Conservation (phyloP, 1,140 invertebrate species). For the Ditylenchus dipsaci region DNA sequence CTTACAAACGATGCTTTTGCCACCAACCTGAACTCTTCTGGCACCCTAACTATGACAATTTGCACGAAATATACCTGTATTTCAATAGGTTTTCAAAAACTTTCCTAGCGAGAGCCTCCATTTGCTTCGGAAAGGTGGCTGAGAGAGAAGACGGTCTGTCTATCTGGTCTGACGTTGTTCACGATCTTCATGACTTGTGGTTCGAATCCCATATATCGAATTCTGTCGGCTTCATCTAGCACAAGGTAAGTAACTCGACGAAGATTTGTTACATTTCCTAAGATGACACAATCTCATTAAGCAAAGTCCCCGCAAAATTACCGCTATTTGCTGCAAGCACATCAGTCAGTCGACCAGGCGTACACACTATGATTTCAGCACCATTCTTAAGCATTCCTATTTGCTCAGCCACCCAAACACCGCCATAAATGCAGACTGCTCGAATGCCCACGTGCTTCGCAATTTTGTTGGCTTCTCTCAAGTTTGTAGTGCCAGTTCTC, state of each 20-base stretch:
- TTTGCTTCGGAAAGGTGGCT: conserved; percentile 95
- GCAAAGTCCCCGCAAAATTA: conserved; percentile 37
- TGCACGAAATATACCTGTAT: conserved; percentile 67
- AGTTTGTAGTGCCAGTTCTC: conserved; percentile 98
- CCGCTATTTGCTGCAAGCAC: conserved; percentile 97
- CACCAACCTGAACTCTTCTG: conserved; percentile 70
- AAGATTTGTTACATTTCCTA: conserved; percentile 86
- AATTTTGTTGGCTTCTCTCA: conserved; percentile 94
- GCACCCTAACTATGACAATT: no score
- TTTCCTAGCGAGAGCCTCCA: conserved; percentile 91
- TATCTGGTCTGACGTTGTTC: conserved; percentile 89
- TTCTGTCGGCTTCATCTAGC: conserved; percentile 94
- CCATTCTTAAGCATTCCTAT: conserved; percentile 96
- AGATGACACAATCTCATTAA: no score
- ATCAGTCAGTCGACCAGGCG: conserved; percentile 98
- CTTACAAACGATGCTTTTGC: conserved; percentile 91
- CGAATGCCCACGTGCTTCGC: conserved; percentile 74
- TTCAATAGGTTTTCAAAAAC: conserved; percentile 93
- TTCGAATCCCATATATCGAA: conserved; percentile 99
- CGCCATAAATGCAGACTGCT: conserved; percentile 95
- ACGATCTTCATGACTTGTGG: conserved; percentile 89
- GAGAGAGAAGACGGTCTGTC: conserved; percentile 98
- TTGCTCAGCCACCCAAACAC: conserved; percentile 91
- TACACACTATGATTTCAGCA: conserved; percentile 97
- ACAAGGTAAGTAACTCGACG: conserved; percentile 91